Evolutionary conservation across 2,888 invertebrate species (phyloP), one percentile per base, ranked within the genome.

Genomic region (Zhuqinia jingwanae): DNA sequence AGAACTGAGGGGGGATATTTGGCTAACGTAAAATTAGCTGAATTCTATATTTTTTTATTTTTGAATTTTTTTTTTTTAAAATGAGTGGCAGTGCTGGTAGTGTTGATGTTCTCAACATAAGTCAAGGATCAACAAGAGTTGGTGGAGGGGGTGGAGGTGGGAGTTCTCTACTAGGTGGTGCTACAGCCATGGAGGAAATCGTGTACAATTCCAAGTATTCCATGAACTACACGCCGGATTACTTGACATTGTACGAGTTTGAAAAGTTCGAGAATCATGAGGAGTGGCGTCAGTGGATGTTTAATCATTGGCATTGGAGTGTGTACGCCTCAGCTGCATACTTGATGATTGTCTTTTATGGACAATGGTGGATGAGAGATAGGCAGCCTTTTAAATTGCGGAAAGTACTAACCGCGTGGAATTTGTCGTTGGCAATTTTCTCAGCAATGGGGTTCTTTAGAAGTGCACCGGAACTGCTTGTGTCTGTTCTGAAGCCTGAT

Each of bases 241-340:
- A 89, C 60, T 17, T 89, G 68, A 88, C 75, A 10, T 65, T 89
- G 45, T 88, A 78, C 36, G 85, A 88, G 22, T 89, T 89, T 79
- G 89, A 89, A 68, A 89, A 85, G 82, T 89, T 87, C 22, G 85
- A 85, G 15, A 87, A 88, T 22, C 89, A 89, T 68, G 88, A 89
- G 47, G 81, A 75, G n/a, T 88, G 87, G 87, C 63, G 89, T n/a
- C 80, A 87, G 13, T 89, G 89, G 89, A 89, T 89, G 89, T 80
- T 17, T 15, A 25, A 45, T 36, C 78, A 88, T 76, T 89, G 89
- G 89, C 89, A 89, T 25, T 89, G 84, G 84, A 89, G 89, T 79
- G 78, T 89, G 36, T 89, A 88, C 75, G 84, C 87, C 25, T 88
- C 88, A 3, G 85, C 60, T 22, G 50, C 73, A 42, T 89, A 89